Conservation (phyloP, 2,113 vertebrate genomes). For the Daboia siamensis region DNA sequence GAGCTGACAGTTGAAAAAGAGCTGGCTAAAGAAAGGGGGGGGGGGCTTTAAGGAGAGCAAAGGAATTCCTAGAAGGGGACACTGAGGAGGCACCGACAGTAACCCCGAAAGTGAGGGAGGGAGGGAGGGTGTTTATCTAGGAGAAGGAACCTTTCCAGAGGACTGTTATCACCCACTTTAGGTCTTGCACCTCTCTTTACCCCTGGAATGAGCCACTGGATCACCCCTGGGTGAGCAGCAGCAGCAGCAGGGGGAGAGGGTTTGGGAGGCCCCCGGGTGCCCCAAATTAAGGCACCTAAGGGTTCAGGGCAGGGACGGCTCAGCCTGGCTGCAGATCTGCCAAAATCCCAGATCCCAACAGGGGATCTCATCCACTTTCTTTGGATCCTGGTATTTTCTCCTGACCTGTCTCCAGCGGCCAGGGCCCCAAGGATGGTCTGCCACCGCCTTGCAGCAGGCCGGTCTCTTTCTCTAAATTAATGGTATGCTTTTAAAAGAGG, state of each 20-base stretch:
- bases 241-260: neutral
- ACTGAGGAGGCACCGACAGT: conserved; percentile 61
- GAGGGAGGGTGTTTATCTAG: conserved; percentile 33
- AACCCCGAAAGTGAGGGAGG: conserved; percentile 55
- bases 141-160: neutral
- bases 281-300: neutral
- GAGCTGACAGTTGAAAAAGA: conserved; percentile 68
- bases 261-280: neutral
- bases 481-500: neutral
- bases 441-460: too few species aligned
- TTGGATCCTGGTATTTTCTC: neutral
- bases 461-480: neutral
- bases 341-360: neutral
- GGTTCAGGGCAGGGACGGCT: neutral
- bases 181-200: neutral
- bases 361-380: neutral
- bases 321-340: neutral
- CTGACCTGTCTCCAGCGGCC: neutral
- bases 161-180: neutral
- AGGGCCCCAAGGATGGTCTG: too few species aligned
- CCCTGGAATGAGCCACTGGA: neutral
- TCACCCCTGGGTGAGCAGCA: too few species aligned
- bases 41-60: conserved; percentile 62
- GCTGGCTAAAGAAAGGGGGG: conserved; percentile 12
- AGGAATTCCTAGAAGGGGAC: conserved; percentile 64